Conservation (phyloP, 92 coral and sea anemone genomes). For the Nematostella vectensis region DNA sequence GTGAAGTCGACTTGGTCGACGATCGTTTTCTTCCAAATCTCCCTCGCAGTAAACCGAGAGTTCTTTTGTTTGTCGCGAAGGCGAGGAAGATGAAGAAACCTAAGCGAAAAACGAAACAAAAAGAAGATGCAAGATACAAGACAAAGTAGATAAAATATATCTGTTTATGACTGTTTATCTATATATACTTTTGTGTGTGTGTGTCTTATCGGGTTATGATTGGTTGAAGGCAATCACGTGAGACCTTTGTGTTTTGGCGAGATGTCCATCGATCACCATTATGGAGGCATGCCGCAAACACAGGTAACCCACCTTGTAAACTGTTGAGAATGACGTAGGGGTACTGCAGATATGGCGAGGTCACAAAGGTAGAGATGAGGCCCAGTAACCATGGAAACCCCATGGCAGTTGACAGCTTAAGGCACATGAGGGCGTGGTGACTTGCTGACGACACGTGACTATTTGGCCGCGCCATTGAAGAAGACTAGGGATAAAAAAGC, state of each 20-base stretch:
- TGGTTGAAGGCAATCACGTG: too few relatives aligned
- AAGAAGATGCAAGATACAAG: too few relatives aligned
- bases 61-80: conserved; percentile 4
- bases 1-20: not conserved
- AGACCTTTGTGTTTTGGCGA: too few relatives aligned
- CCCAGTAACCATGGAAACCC: conserved; percentile 23
- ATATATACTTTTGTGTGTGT: too few relatives aligned
- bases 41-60: not conserved
- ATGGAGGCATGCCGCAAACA: not conserved
- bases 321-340: conserved; percentile 21
- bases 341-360: conserved; percentile 9
- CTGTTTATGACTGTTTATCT: too few relatives aligned
- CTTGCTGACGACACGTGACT: not conserved
- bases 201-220: too few relatives aligned
- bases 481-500: not conserved
- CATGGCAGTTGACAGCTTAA: conserved; percentile 14
- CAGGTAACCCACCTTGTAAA: conserved; percentile 12
- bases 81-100: conserved; percentile 6
- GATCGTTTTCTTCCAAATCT: not conserved
- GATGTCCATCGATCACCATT: not conserved
- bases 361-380: conserved; percentile 1
- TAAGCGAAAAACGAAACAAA: not conserved
- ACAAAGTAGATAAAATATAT: too few relatives aligned
- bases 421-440: not conserved
- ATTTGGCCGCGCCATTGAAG: conserved; percentile 2